Evolutionary conservation across 2,113 vertebrate species (phyloP).

Genomic region (Chaenogobius annularis): DNA sequence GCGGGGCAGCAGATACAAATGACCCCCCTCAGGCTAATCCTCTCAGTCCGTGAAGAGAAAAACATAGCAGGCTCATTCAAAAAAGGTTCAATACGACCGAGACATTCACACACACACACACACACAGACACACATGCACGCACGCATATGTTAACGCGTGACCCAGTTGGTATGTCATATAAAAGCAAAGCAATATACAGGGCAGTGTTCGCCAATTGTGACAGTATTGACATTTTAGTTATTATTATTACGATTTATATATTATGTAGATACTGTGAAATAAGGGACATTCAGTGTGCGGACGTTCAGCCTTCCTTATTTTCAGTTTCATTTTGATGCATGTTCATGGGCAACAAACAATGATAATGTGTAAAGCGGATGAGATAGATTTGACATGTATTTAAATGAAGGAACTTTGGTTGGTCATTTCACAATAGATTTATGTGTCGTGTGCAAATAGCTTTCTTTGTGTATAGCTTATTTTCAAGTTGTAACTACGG

Average conservation of each 20-base stretch:
- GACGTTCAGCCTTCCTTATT: neutral
- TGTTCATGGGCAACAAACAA: no score
- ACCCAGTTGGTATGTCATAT: neutral
- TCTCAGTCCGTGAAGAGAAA: slow-evolving; percentile 29
- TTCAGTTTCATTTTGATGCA: no score
- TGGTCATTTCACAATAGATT: neutral
- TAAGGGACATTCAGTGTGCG: no score
- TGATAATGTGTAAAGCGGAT: no score
- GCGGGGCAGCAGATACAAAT: slow-evolving; percentile 65
- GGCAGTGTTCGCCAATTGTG: neutral
- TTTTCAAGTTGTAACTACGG: neutral
- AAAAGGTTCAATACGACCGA: slow-evolving; percentile 16
- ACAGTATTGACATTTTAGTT: no score
- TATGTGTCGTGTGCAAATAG: neutral
- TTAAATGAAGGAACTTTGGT: neutral
- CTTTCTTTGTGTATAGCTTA: neutral
- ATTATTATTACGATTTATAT: no score
- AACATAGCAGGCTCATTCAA: neutral
- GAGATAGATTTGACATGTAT: no score
- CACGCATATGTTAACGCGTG: neutral
- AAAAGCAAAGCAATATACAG: neutral
- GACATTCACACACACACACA: neutral
- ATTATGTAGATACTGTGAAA: no score
- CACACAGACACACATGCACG: neutral
- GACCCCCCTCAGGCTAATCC: slow-evolving; percentile 52